Percentiles rank a stretch among this genome's conserved stretches.
Conservation (phyloP, 1,140 invertebrate species). For the Pseudomyrmex dendroicus region DNA sequence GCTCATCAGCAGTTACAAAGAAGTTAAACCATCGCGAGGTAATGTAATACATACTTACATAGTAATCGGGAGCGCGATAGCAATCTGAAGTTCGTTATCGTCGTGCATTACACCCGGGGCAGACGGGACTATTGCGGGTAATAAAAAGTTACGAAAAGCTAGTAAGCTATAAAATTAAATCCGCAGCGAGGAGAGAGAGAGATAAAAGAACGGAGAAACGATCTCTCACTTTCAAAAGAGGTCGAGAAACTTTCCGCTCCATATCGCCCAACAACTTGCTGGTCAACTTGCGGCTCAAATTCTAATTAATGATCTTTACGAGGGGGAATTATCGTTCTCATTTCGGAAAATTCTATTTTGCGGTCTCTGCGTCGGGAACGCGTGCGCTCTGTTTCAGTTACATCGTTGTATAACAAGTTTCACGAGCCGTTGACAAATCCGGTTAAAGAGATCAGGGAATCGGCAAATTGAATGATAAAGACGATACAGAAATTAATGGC, state of each 20-base stretch:
- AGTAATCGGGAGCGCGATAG: slow-evolving; percentile 27
- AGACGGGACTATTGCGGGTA: slow-evolving; percentile 16
- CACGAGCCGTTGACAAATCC: slow-evolving; percentile 29
- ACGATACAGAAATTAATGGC: slow-evolving; percentile 70
- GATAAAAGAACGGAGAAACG: slow-evolving; percentile 20
- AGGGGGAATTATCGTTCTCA: slow-evolving; percentile 24
- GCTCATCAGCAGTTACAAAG: slow-evolving; percentile 40
- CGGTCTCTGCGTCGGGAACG: not conserved
- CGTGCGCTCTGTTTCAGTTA: slow-evolving; percentile 19
- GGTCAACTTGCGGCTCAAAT: slow-evolving; percentile 23
- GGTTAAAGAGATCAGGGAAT: slow-evolving; percentile 24
- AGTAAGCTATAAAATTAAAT: slow-evolving; percentile 51
- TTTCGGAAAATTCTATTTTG: slow-evolving; percentile 15
- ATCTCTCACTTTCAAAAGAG: slow-evolving; percentile 5
- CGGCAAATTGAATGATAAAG: slow-evolving; percentile 66
- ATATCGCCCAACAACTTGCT: slow-evolving; percentile 28
- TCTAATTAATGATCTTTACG: slow-evolving; percentile 46
- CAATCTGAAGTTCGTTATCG: slow-evolving; percentile 58
- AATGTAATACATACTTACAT: slow-evolving; percentile 35
- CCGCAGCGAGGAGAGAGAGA: not conserved
- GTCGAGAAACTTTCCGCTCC: slow-evolving; percentile 42
- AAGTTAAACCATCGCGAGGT: slow-evolving; percentile 44
- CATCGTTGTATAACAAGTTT: not conserved
- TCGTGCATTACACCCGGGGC: slow-evolving; percentile 43
- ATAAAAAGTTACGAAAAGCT: slow-evolving; percentile 55